Percentiles rank a stretch among this genome's conserved stretches.
Evolutionary conservation across 2,888 invertebrate genomes (phyloP).

Genomic region (Eupithecia subumbrata): DNA sequence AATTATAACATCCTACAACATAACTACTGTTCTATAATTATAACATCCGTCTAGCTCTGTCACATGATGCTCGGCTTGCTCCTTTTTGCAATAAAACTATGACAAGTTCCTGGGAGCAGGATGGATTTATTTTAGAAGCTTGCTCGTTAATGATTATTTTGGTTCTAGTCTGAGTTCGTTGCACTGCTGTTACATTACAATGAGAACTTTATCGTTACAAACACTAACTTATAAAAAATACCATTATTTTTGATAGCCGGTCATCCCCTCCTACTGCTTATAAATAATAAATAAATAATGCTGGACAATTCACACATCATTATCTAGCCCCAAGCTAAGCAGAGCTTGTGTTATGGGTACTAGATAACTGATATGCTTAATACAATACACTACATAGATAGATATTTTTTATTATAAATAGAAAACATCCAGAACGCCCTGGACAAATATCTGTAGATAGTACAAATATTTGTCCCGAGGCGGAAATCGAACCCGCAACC

Average conservation of each 20-base stretch:
- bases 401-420: too few species aligned
- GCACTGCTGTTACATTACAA: not conserved
- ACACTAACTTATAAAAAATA: not conserved
- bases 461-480: too few species aligned
- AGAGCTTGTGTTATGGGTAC: too few species aligned
- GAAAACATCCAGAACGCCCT: too few species aligned
- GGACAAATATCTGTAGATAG: too few species aligned
- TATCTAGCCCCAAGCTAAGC: too few species aligned
- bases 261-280: too few species aligned
- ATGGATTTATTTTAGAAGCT: not conserved
- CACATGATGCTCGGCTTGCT: not conserved
- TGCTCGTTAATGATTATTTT: conserved; percentile 5
- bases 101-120: not conserved
- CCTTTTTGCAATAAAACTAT: conserved; percentile 3
- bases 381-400: too few species aligned
- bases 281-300: too few species aligned
- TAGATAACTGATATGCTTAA: too few species aligned
- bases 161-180: not conserved
- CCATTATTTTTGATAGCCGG: not conserved
- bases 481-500: too few species aligned
- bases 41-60: not conserved
- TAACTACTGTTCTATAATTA: not conserved
- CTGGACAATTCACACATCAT: too few species aligned
- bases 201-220: not conserved
- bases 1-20: not conserved